Evolutionary conservation across 2,113 vertebrate species (phyloP).

Genomic region (Ammodytes dubius): DNA sequence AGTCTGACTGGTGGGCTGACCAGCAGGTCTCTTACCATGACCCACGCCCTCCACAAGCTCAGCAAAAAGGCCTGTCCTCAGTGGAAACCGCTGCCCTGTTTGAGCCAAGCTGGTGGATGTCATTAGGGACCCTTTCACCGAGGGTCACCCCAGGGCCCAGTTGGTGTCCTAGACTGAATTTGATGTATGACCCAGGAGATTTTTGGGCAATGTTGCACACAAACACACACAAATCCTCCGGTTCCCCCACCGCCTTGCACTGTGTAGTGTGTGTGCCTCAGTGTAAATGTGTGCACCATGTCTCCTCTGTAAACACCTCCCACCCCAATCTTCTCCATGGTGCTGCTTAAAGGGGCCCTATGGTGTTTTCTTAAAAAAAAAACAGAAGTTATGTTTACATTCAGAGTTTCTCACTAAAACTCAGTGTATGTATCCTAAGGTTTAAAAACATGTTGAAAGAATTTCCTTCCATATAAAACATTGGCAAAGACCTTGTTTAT

Average conservation of each 20-base stretch:
- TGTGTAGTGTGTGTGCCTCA: conserved; percentile 1
- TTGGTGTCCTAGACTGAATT: conserved; percentile 66
- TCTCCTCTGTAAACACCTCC: background rate
- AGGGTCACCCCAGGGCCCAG: conserved; percentile 70
- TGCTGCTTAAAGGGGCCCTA: conserved; percentile 6
- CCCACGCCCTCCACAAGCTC: conserved; percentile 77
- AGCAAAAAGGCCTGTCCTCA: conserved; percentile 80
- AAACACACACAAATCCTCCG: conserved; percentile 24
- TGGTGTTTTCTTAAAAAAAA: conserved; percentile 9
- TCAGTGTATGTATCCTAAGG: background rate
- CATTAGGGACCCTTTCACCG: conserved; percentile 73
- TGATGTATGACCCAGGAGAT: conserved; percentile 71
- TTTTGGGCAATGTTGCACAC: conserved; percentile 53
- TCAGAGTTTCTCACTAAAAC: background rate
- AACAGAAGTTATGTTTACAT: background rate
- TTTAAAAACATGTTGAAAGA: background rate
- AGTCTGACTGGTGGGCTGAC: conserved; percentile 70
- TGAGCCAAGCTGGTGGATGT: conserved; percentile 72
- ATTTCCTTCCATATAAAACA: background rate
- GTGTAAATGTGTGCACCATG: background rate
- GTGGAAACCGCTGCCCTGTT: conserved; percentile 61
- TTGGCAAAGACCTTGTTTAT: background rate
- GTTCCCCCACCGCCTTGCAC: background rate
- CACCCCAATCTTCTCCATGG: background rate
- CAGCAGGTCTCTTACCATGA: conserved; percentile 83